Base-by-base conservation (phyloP, 2,113 vertebrate genomes). In the Nematolebias whitei region DNA sequence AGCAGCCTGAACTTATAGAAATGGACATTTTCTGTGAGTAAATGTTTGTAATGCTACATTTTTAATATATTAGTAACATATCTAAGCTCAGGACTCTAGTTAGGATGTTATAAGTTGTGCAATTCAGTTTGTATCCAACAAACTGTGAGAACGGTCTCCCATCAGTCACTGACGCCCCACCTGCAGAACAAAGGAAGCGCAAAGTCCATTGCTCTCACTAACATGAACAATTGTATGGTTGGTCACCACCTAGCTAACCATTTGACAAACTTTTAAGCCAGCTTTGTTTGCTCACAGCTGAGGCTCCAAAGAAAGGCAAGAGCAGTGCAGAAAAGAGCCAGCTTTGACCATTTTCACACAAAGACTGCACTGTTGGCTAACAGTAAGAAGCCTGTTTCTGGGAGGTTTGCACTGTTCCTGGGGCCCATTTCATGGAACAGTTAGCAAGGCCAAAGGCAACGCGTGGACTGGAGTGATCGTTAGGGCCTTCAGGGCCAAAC, bases 301-400 rank as follows among this genome's bases (percentile, higher is more conserved):
- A 87, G 79, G 69, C 68, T 85, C 88, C 72, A 13, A 78, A 92
- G 51, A 65, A 85, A 88, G 89, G 76, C 88, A 92, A 90, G 82
- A 89, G 80, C 85, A 63, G 65, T 61, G 79, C 82, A 88, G 85
- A 87, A 86, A 91, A 90, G 85, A 80, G 86, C 85, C 88, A 89
- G 90, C 92, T 90, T 89, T 91, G 76, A 87, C 78, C 71, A 89
- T 90, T 89, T 85, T 82, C 60, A 89, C 89, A 94, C 92, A 95
- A 94, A 94, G 90, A 87, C 78, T 67, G 90, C 93, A 95, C 91
- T 95, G 94, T 96, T 88, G 92, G 90, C 83, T 91, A 94, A 93
- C 93, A 94, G 95, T 92, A 88, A 92, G 91, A 86, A 76, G 93
- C 90, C 88, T 92, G 87, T 93, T 92, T 91, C 83, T 56, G 82